Conservation (phyloP, 2,888 invertebrate species). For the Synanthedon vespiformis region DNA sequence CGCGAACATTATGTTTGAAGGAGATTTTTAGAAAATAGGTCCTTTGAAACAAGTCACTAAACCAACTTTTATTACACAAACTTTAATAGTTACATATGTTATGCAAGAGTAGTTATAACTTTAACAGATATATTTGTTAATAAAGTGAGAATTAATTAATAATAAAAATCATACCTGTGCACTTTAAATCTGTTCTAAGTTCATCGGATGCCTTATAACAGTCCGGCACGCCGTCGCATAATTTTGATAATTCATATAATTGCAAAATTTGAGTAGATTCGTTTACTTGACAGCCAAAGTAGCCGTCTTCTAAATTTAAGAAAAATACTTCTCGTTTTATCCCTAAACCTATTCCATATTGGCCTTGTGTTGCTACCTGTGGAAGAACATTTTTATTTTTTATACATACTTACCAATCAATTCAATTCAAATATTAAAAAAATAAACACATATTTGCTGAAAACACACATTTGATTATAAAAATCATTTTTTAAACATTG, state of each 20-base stretch:
- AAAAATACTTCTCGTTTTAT: slow-evolving; percentile 94
- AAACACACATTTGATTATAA: too few species aligned
- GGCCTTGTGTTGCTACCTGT: slow-evolving; percentile 82
- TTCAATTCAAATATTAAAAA: too few species aligned
- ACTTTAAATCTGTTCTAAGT: slow-evolving; percentile 88
- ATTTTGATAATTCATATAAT: slow-evolving; percentile 93
- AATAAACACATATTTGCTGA: too few species aligned
- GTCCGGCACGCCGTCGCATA: slow-evolving; percentile 91
- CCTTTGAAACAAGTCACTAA: not conserved
- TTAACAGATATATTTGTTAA: not conserved
- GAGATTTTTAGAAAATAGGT: not conserved
- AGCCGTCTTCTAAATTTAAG: slow-evolving; percentile 96
- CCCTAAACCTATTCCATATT: slow-evolving; percentile 84
- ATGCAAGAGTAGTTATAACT: not conserved
- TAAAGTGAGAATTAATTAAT: slow-evolving; percentile 9
- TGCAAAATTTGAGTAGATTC: slow-evolving; percentile 95
- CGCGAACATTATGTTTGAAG: too few species aligned
- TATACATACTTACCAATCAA: slow-evolving; percentile 12
- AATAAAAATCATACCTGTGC: slow-evolving; percentile 79
- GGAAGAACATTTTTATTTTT: slow-evolving; percentile 22
- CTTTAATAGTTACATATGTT: not conserved
- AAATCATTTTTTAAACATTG: too few species aligned
- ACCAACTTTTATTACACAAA: not conserved
- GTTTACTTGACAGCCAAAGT: slow-evolving; percentile 97
- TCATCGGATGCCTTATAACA: slow-evolving; percentile 95